Conservation (phyloP, 2,797 vertebrate species). For the Artibeus lituratus region DNA sequence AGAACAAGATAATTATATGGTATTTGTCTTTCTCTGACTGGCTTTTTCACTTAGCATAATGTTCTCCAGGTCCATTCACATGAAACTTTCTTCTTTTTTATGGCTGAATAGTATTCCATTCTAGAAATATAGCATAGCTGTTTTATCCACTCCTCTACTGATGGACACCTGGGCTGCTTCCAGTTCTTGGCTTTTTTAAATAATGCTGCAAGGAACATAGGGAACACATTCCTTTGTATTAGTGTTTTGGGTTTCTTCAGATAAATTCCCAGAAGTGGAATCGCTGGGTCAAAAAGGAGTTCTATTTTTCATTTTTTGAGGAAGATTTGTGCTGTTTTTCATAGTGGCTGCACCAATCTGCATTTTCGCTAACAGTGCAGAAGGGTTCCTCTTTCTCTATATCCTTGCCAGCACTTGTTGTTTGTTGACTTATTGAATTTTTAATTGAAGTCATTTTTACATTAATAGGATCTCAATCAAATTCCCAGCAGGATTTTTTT, state of each 20-base stretch:
- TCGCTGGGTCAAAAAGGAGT: neutral
- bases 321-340: neutral
- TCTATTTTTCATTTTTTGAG: neutral
- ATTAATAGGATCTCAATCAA: neutral
- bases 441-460: neutral
- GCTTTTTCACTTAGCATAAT: neutral
- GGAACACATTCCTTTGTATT: neutral
- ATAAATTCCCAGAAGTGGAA: neutral
- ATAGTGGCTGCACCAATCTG: neutral
- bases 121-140: neutral
- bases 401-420: neutral
- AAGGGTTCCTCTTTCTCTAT: neutral
- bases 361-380: neutral
- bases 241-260: neutral
- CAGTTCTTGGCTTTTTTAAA: neutral
- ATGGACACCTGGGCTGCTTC: neutral
- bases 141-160: neutral
- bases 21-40: neutral
- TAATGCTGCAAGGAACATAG: neutral
- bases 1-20: neutral
- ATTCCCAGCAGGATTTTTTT: neutral
- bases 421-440: neutral
- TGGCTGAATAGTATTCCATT: neutral
- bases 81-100: neutral
- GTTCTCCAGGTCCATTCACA: neutral